phyloP scores from a whole-genome alignment of 2,113 vertebrate species.

The Erinaceus europaeus region DNA sequence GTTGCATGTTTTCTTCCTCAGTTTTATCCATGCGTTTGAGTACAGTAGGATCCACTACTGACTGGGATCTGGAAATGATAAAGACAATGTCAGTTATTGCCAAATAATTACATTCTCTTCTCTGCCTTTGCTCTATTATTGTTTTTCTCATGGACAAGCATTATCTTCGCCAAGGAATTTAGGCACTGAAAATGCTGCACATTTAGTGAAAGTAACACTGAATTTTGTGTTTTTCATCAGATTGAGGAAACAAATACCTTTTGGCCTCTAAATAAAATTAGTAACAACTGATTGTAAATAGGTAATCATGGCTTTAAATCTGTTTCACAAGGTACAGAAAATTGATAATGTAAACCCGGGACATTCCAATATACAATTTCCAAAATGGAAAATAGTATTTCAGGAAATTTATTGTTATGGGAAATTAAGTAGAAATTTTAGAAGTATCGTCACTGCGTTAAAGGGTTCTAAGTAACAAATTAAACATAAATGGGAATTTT shows the following conservation, averaged over 20 bases:
- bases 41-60: conserved; percentile 96
- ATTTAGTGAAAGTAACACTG: background rate
- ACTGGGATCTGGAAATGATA: conserved; percentile 90
- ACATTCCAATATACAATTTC: background rate
- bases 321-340: too few relatives aligned
- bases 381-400: background rate
- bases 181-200: background rate
- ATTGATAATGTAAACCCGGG: background rate
- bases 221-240: background rate
- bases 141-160: background rate
- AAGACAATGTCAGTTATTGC: background rate
- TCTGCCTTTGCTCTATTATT: background rate
- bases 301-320: background rate
- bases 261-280: background rate
- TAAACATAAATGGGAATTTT: background rate
- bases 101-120: background rate
- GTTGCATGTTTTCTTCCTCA: conserved; percentile 98
- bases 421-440: background rate
- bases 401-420: background rate
- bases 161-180: conserved; percentile 16
- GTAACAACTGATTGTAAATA: background rate
- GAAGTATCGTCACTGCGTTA: background rate
- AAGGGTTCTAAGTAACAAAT: background rate
- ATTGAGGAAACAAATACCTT: background rate
- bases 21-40: conserved; percentile 94